Evolutionary conservation across 2,113 vertebrate genomes (phyloP).

Genomic region (Falco punctatus): DNA sequence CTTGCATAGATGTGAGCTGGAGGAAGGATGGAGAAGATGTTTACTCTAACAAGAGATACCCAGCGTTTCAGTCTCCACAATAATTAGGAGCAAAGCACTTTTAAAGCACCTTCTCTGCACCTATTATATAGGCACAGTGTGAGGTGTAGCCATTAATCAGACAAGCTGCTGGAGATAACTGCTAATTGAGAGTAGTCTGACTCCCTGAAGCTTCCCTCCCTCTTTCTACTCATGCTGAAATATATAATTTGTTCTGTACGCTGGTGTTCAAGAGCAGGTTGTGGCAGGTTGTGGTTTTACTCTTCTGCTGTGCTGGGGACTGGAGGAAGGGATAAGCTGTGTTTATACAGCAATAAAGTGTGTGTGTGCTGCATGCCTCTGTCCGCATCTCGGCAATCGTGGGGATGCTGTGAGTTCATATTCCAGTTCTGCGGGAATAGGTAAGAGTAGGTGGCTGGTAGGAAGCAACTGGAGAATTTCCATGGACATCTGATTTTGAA

Average conservation of each 20-base stretch:
- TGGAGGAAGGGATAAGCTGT: neutral
- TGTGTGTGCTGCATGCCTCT: neutral
- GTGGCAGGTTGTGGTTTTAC: neutral
- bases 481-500: neutral
- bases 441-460: neutral
- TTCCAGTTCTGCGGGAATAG: neutral
- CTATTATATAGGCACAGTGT: neutral
- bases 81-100: conserved; percentile 7
- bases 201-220: neutral
- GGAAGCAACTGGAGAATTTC: neutral
- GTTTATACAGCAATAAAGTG: neutral
- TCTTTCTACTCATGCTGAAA: neutral
- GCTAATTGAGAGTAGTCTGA: conserved; percentile 4
- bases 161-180: conserved; percentile 26
- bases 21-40: neutral
- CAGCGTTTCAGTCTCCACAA: neutral
- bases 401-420: neutral
- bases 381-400: neutral
- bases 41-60: conserved; percentile 4
- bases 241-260: neutral
- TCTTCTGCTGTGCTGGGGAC: neutral
- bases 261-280: neutral
- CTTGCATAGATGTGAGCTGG: neutral
- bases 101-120: conserved; percentile 1
- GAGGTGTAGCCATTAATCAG: conserved; percentile 52